A percentile compares a stretch with the other conserved stretches of the same genome.
Evolutionary conservation across 1,140 invertebrate genomes (phyloP).

Genomic region (Bilobella aurantiaca): DNA sequence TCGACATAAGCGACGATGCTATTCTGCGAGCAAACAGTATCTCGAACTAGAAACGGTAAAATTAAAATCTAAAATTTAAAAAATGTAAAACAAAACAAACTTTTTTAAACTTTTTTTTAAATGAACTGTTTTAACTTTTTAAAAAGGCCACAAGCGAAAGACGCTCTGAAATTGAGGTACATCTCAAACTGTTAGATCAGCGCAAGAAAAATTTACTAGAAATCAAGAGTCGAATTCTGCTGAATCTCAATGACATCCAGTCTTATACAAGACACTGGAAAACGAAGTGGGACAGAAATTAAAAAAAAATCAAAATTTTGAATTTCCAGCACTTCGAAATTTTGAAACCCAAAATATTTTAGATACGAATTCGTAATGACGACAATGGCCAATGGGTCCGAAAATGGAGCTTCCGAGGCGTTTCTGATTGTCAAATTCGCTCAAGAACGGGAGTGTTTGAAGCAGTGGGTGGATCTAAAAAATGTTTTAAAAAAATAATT

Average conservation of each 20-base stretch:
- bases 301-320: not conserved
- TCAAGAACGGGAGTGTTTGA: conserved; percentile 20
- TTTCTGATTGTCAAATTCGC: conserved; percentile 53
- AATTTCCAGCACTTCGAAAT: not conserved
- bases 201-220: conserved; percentile 47
- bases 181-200: conserved; percentile 12
- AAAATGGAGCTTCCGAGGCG: conserved; percentile 50
- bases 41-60: not conserved
- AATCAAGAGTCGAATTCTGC: conserved; percentile 50
- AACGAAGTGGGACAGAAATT: conserved; percentile 38
- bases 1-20: not conserved
- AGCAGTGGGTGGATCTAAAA: conserved; percentile 7
- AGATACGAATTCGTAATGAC: conserved; percentile 36
- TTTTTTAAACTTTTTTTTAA: too few relatives aligned
- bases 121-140: too few relatives aligned
- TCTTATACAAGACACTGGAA: conserved; percentile 51
- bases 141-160: conserved; percentile 19
- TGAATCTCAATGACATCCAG: conserved; percentile 47
- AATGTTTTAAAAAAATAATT: not conserved
- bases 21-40: not conserved
- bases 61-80: not conserved
- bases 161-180: conserved; percentile 20
- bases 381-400: conserved; percentile 39
- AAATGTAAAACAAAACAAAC: not conserved
- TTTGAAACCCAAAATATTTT: not conserved